A percentile compares a stretch with the other conserved stretches of the same genome.
phyloP scores from a whole-genome alignment of 53 echinoderm and acorn worm genomes.

The Echinarachnius parma region DNA sequence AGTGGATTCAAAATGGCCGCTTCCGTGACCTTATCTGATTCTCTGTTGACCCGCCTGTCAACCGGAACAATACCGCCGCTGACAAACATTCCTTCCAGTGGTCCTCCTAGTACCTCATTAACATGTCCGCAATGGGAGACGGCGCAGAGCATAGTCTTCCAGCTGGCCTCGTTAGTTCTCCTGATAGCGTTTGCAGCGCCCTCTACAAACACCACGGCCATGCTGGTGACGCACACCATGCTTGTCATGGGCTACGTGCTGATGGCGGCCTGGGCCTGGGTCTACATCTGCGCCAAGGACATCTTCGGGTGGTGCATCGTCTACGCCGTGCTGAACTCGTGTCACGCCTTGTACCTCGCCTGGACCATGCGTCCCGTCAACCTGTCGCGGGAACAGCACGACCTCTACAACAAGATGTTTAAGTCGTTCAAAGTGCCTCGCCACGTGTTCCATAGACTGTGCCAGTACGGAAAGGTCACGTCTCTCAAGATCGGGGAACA shows the following conservation, averaged over 20 bases:
- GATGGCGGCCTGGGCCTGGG: slow-evolving; percentile 73
- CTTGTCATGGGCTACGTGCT: slow-evolving; percentile 58
- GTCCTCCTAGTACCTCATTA: slow-evolving; percentile 1
- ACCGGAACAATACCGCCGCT: no score
- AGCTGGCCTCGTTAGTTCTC: slow-evolving; percentile 68
- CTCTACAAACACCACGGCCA: slow-evolving; percentile 56
- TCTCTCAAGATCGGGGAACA: slow-evolving; percentile 95
- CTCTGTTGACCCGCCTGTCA: no score
- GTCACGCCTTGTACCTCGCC: slow-evolving; percentile 65
- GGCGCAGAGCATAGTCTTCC: slow-evolving; percentile 76
- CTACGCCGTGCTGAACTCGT: slow-evolving; percentile 57
- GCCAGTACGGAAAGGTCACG: slow-evolving; percentile 64
- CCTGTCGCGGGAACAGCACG: slow-evolving; percentile 67
- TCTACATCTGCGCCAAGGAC: slow-evolving; percentile 75
- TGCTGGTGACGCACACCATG: slow-evolving; percentile 67
- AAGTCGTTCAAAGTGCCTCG: slow-evolving; percentile 80
- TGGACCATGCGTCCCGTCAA: slow-evolving; percentile 71
- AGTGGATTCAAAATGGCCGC: no score
- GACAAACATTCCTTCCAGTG: no score
- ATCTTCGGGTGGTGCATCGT: slow-evolving; percentile 85
- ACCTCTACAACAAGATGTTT: slow-evolving; percentile 78
- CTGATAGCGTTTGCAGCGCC: slow-evolving; percentile 75
- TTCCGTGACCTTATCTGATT: no score
- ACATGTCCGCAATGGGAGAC: slow-evolving; percentile 74
- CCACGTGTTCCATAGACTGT: slow-evolving; percentile 65